Percentiles rank a stretch among this genome's conserved stretches.
phyloP scores from a whole-genome alignment of 2,888 invertebrate genomes.

The Mythimna ferrago region DNA sequence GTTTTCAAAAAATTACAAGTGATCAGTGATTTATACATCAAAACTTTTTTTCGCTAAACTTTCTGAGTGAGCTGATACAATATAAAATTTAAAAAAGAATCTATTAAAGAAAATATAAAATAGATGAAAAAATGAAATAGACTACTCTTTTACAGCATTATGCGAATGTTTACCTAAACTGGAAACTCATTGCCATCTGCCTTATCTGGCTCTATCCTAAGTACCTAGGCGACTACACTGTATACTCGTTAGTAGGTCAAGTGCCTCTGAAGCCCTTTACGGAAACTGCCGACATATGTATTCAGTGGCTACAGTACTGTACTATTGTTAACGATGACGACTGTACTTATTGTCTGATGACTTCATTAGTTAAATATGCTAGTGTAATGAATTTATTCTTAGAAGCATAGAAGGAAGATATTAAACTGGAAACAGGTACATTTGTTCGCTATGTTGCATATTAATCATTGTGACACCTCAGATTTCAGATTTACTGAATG shows the following conservation, averaged over 20 bases:
- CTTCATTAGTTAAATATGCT: not conserved
- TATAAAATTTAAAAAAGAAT: too few species aligned
- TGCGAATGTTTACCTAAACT: not conserved
- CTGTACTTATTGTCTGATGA: not conserved
- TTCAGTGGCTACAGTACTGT: not conserved
- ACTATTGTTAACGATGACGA: slow-evolving; percentile 16
- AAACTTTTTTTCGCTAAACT: too few species aligned
- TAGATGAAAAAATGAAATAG: too few species aligned
- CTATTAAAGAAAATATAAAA: too few species aligned
- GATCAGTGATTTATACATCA: too few species aligned
- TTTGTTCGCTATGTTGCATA: too few species aligned
- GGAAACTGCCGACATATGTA: slow-evolving; percentile 13
- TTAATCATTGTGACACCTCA: too few species aligned
- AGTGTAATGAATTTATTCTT: slow-evolving; percentile 8
- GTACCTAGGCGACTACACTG: not conserved
- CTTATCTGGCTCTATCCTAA: slow-evolving; percentile 15
- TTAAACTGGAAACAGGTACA: too few species aligned
- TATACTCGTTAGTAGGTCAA: slow-evolving; percentile 41
- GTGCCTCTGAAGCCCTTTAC: slow-evolving; percentile 28
- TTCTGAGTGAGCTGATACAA: too few species aligned
- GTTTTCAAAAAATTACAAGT: too few species aligned
- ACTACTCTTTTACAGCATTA: not conserved
- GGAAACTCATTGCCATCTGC: not conserved
- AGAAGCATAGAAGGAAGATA: not conserved
- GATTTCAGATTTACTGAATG: too few species aligned